phyloP scores from a whole-genome alignment of 2,888 invertebrate genomes.

The Caenorhabditis drosophilae region DNA sequence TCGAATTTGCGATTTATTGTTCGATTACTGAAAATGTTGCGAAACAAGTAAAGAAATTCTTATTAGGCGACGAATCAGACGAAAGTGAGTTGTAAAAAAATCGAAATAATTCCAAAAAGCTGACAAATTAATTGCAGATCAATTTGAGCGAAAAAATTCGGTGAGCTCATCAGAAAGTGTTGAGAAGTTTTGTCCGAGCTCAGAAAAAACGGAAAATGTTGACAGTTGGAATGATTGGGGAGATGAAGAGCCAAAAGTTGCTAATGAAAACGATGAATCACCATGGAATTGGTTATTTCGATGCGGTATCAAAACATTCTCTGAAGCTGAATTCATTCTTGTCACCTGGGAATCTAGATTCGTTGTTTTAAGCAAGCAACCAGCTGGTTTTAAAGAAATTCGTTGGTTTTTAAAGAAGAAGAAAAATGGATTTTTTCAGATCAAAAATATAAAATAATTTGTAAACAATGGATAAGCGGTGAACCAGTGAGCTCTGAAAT shows the following conservation, averaged over 20 bases:
- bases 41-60: constrained; percentile 19
- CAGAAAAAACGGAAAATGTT: constrained; percentile 31
- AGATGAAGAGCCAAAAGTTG: constrained; percentile 8
- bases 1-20: constrained; percentile 20
- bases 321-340: constrained; percentile 29
- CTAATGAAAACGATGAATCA: constrained; percentile 26
- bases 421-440: constrained; percentile 7
- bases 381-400: constrained; percentile 13
- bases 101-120: not conserved
- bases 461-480: constrained; percentile 28
- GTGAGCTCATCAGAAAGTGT: constrained; percentile 23
- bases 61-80: constrained; percentile 13
- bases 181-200: constrained; percentile 14
- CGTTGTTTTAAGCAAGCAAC: constrained; percentile 21
- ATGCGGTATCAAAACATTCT: constrained; percentile 24
- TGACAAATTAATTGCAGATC: constrained; percentile 11
- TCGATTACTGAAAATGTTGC: constrained; percentile 25
- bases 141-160: constrained; percentile 24
- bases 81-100: constrained; percentile 12
- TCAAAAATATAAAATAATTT: constrained; percentile 24
- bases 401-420: not conserved
- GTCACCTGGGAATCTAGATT: constrained; percentile 32
- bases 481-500: constrained; percentile 30
- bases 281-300: constrained; percentile 25
- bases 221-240: constrained; percentile 34